phyloP scores from a whole-genome alignment of 2,888 invertebrate species.

The Tigriopus californicus region DNA sequence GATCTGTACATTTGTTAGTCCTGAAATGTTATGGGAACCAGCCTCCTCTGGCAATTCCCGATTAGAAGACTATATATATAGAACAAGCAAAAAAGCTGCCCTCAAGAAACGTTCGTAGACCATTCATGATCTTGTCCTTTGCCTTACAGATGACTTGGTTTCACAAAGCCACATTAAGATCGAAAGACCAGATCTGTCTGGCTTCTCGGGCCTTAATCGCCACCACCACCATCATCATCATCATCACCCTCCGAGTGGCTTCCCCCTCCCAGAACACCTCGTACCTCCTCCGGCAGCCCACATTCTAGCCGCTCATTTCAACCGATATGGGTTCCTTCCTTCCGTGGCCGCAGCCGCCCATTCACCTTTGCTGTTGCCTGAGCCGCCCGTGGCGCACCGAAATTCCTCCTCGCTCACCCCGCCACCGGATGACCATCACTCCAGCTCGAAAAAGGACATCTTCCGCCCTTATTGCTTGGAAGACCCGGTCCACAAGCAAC shows the following conservation, averaged over 20 bases:
- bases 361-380: conserved; percentile 20
- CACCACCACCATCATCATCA: conserved; percentile 17
- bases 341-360: neutral
- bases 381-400: conserved; percentile 21
- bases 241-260: conserved; percentile 1
- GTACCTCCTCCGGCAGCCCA: neutral
- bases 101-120: too few relatives aligned
- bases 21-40: too few relatives aligned
- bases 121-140: too few relatives aligned
- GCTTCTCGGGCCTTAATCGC: conserved; percentile 21
- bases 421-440: conserved; percentile 29
- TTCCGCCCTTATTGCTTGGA: conserved; percentile 54
- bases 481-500: conserved; percentile 19
- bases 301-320: neutral
- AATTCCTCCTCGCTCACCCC: conserved; percentile 29
- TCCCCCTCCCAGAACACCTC: too few relatives aligned
- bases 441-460: conserved; percentile 61
- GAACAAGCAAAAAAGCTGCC: too few relatives aligned
- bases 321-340: neutral
- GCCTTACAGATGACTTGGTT: too few relatives aligned
- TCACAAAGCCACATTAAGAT: too few relatives aligned
- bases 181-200: too few relatives aligned
- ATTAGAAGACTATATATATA: too few relatives aligned
- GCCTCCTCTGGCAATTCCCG: too few relatives aligned
- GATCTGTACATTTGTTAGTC: too few relatives aligned